Evolutionary conservation across 2,888 invertebrate genomes (phyloP).

Genomic region (Odontothrips loti): DNA sequence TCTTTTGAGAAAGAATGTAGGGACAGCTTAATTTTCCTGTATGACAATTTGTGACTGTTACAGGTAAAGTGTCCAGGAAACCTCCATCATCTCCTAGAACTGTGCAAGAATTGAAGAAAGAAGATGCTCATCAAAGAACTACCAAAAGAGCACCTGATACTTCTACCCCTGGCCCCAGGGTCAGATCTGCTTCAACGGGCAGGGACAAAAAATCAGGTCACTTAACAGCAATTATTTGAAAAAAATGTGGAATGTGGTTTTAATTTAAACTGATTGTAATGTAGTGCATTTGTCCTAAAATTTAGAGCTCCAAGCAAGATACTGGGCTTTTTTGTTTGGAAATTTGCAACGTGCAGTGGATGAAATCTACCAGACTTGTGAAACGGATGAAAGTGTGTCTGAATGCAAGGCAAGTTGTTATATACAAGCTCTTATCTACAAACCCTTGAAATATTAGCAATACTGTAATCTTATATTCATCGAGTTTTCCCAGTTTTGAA

Average conservation of each 20-base stretch:
- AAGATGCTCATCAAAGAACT: constrained; percentile 30
- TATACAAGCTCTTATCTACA: not conserved
- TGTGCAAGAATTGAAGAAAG: constrained; percentile 33
- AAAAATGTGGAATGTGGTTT: constrained; percentile 29
- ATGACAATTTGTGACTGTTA: not conserved
- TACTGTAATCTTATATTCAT: not conserved
- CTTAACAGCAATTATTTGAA: constrained; percentile 38
- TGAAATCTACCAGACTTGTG: constrained; percentile 93
- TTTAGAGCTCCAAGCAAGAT: constrained; percentile 76
- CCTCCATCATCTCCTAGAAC: constrained; percentile 39
- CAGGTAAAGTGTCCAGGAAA: constrained; percentile 38
- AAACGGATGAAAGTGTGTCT: constrained; percentile 86
- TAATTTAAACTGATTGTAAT: constrained; percentile 27
- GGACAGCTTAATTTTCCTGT: not conserved
- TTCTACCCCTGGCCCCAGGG: constrained; percentile 53
- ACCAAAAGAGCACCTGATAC: constrained; percentile 33
- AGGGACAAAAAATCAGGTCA: constrained; percentile 72
- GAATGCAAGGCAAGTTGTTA: constrained; percentile 63
- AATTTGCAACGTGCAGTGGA: constrained; percentile 89
- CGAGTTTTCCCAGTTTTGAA: not conserved
- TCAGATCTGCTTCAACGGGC: constrained; percentile 80
- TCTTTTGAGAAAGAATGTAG: too few relatives aligned
- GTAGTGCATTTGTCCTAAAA: constrained; percentile 30
- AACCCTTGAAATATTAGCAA: not conserved
- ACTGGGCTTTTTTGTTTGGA: constrained; percentile 94